A percentile compares a stretch with the other conserved stretches of the same genome.
Evolutionary conservation across 1,140 invertebrate genomes (phyloP).

Genomic region (Drosophila oshimai): DNA sequence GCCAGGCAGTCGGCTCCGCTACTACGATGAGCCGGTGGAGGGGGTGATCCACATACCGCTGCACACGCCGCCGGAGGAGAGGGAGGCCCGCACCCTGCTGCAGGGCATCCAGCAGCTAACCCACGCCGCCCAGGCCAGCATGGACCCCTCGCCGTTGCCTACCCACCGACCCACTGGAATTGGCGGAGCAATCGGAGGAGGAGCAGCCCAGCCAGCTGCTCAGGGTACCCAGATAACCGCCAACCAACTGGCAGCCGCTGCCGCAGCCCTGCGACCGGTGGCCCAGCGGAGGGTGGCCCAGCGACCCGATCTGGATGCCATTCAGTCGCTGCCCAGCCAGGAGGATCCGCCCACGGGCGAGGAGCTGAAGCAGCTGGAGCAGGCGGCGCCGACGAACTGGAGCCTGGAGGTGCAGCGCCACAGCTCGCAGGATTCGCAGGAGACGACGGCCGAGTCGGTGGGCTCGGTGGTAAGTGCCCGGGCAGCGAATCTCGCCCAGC

Average conservation of each 20-base stretch:
- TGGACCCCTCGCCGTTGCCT: conserved; percentile 52
- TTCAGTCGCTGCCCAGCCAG: conserved; percentile 67
- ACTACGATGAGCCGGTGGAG: conserved; percentile 85
- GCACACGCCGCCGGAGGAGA: conserved; percentile 87
- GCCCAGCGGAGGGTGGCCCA: conserved; percentile 45
- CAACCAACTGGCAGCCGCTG: conserved; percentile 57
- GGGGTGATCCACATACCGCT: conserved; percentile 86
- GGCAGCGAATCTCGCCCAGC: conserved; percentile 55
- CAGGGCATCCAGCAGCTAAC: conserved; percentile 67
- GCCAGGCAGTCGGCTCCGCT: conserved; percentile 82
- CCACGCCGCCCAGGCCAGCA: conserved; percentile 43
- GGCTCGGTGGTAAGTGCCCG: conserved; percentile 53
- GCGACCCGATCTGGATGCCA: conserved; percentile 71
- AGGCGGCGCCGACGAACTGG: conserved; percentile 52
- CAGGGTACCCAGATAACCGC: conserved; percentile 51
- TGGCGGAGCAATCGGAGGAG: too few relatives aligned
- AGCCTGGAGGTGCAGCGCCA: conserved; percentile 73
- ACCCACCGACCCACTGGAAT: conserved; percentile 8
- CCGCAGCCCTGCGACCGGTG: conserved; percentile 60
- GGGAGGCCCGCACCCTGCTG: conserved; percentile 75
- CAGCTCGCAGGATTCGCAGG: conserved; percentile 76
- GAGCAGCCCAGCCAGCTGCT: background rate
- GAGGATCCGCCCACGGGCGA: conserved; percentile 34
- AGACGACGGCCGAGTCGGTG: conserved; percentile 52
- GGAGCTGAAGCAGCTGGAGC: background rate